phyloP scores from a whole-genome alignment of 2,113 vertebrate genomes.

The Tetrax tetrax region DNA sequence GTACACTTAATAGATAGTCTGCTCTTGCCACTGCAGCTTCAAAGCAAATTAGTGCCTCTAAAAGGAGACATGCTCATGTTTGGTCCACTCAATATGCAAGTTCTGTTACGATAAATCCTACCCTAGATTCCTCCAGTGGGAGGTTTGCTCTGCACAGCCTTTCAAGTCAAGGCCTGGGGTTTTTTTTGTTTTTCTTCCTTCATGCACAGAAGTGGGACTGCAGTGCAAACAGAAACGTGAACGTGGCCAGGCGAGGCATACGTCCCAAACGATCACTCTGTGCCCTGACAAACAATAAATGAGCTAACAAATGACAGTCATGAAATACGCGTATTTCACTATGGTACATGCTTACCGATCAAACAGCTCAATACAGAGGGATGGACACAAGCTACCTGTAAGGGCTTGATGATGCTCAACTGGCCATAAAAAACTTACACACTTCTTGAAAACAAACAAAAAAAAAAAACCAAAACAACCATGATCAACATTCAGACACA shows the following conservation, averaged over 20 bases:
- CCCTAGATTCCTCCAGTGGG: slow-evolving; percentile 4
- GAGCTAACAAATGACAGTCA: background rate
- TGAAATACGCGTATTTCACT: background rate
- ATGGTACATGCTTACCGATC: background rate
- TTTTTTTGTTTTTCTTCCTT: background rate
- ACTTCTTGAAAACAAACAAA: background rate
- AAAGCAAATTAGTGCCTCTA: slow-evolving; percentile 26
- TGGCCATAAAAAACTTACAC: slow-evolving; percentile 6
- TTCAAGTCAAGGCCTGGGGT: background rate
- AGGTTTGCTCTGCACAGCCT: slow-evolving; percentile 2
- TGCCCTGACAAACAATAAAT: background rate
- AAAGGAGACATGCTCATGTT: background rate
- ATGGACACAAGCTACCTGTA: background rate
- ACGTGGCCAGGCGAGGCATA: background rate
- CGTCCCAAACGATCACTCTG: background rate
- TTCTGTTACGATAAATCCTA: background rate
- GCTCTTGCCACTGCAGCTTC: slow-evolving; percentile 12
- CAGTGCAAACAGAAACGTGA: background rate
- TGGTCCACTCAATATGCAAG: slow-evolving; percentile 51
- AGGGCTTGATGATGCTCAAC: slow-evolving; percentile 22
- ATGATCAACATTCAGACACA: background rate
- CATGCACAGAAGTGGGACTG: background rate
- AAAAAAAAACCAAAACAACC: background rate
- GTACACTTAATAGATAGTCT: background rate
- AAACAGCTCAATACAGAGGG: background rate